Evolutionary conservation across 2,113 vertebrate species (phyloP).

Genomic region (Tragulus kanchil): DNA sequence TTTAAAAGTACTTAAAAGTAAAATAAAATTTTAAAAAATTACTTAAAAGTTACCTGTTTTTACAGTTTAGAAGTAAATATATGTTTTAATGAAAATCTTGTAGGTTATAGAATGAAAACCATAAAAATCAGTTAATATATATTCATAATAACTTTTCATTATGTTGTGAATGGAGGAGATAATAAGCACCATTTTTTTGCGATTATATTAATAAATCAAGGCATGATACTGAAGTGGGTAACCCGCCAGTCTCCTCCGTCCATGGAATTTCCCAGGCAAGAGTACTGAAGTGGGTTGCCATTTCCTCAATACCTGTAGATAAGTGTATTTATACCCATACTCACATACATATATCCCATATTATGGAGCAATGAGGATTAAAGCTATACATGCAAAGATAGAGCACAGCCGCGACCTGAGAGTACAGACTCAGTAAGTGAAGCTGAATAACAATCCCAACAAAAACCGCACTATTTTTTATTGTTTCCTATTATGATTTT

Average conservation of each 20-base stretch:
- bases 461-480: not conserved
- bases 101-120: not conserved
- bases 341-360: not conserved
- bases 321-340: not conserved
- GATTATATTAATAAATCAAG: no score
- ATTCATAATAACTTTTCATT: not conserved
- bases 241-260: no score
- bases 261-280: no score
- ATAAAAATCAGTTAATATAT: not conserved
- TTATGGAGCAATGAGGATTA: not conserved
- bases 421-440: not conserved
- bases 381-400: not conserved
- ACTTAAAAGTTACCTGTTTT: not conserved
- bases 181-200: no score
- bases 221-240: no score
- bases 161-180: not conserved
- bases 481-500: not conserved
- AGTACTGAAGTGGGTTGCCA: no score
- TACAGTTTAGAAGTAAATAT: not conserved
- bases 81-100: not conserved
- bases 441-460: no score
- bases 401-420: not conserved
- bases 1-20: not conserved
- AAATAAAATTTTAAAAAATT: not conserved
- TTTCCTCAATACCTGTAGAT: no score